Base-by-base conservation (phyloP, 2,797 vertebrate genomes). In the Poeciliopsis paucimaculata region DNA sequence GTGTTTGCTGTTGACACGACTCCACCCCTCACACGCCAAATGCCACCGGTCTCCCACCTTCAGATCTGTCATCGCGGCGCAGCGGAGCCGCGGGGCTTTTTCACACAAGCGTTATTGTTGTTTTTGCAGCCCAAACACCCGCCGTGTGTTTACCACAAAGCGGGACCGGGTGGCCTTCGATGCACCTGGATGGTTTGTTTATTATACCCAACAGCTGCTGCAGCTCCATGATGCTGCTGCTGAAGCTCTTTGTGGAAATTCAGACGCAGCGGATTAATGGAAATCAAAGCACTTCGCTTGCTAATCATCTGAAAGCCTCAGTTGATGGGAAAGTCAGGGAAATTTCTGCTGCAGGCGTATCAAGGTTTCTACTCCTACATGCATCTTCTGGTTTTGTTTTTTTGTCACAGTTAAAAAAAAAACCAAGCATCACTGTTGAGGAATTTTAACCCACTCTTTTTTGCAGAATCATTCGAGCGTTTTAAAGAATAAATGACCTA, bases 201-300 rank as follows among this genome's bases (percentile, higher is more conserved):
- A 68, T 83, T 68, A 16, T 31, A 68, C 39, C 28, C 60, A 45
- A 55, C 84, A 86, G 79, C 80, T 82, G 84, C 84, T 77, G 43
- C 57, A 46, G 51, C 77, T 75, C 79, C 70, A 71, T n/a, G 75
- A 75, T 7, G 60, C 51, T 36, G 26, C 53, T 74, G 28, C 78
- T 80, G 45, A 13, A 74, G 47, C 80, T 80, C 39, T 62, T 41
- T 2, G 46, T 75, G 45, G 71, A 78, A 62, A 68, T 55, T 73
- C 49, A 8, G 76, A 73, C 55, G 84, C 77, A 64, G 82, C 78
- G 82, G 86, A 89, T 90, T 89, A 85, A 82, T 83, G 73, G 31
- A 80, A 84, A 90, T 85, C 81, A 75, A 86, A 89, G 75, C 84
- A 55, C 73, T 51, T 39, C 15, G 45, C 53, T 72, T 53, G 16